Evolutionary conservation across 2,113 vertebrate species (phyloP).

Genomic region (Eolophus roseicapilla): DNA sequence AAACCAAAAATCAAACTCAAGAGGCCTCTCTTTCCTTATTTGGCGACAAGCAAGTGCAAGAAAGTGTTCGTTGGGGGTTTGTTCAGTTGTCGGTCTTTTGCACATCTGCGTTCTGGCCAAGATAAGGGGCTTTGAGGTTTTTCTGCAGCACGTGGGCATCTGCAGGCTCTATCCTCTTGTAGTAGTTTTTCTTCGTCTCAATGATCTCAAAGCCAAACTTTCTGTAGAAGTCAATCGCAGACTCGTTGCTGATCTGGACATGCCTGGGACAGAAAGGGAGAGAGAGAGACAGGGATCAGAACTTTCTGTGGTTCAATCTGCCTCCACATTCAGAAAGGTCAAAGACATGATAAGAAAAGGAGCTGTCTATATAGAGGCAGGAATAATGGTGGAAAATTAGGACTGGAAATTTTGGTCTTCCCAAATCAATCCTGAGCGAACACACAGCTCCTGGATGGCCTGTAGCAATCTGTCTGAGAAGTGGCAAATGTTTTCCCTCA

Average conservation of each 20-base stretch:
- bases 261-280: slow-evolving; percentile 78
- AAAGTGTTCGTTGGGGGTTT: slow-evolving; percentile 74
- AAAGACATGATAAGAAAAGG: not conserved
- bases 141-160: slow-evolving; percentile 99
- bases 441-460: not conserved
- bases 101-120: slow-evolving; percentile 86
- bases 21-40: slow-evolving; percentile 82
- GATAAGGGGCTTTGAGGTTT: slow-evolving; percentile 88
- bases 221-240: slow-evolving; percentile 98
- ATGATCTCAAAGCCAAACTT: slow-evolving; percentile 99
- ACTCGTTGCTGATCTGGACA: slow-evolving; percentile 99
- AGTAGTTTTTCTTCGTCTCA: slow-evolving; percentile 99
- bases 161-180: slow-evolving; percentile 99
- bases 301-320: not conserved
- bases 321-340: not conserved
- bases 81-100: slow-evolving; percentile 88
- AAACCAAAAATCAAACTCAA: not conserved
- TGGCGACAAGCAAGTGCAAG: slow-evolving; percentile 85
- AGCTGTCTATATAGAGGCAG: not conserved
- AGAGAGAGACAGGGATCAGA: not conserved
- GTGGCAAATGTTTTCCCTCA: not conserved
- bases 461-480: not conserved
- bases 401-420: not conserved
- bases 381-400: not conserved
- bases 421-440: not conserved